Base-by-base conservation (phyloP, 2,888 invertebrate genomes). In the Octonoba sinensis region DNA sequence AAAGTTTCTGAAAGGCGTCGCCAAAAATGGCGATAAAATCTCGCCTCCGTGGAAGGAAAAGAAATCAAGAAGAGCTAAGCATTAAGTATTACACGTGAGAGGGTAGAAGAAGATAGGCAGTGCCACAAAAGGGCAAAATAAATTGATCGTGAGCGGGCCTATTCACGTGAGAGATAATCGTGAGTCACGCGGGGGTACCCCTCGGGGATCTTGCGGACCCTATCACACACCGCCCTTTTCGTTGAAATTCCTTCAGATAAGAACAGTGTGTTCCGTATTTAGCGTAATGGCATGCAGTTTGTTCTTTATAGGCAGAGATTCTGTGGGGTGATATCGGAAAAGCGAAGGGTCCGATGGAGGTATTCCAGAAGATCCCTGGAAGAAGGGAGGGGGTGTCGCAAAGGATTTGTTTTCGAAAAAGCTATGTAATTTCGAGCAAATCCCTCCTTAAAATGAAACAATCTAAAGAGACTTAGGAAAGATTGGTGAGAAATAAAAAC, bases 131-230 rank as follows among this genome's bases (percentile, higher is more conserved):
- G 79, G 79, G 73, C 73, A 73, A 81, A 81, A 67, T 81, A 81
- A 81, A 81, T 81, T 81, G 73, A 81, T 81, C 79, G 79, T 74
- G 79, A 81, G 79, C 57, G 79, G 74, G 74, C 79, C 69, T 73
- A 81, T 81, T 81, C 79, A 81, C 79, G 79, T 73, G 56, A 60
- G 56, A 81, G 79, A 81, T 81, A 81, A 69, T 73, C 79, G 79
- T 81, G 79, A 81, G 79, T 81, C 79, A 81, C 79, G 79, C 62
- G 62, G 69, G 72, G 73, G 66, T 62, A 54, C 62, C 79, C 36
- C 69, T 49, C 56, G 24, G 73, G 79, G 79, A 27, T 69, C 60
- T 64, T 44, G 44, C 51, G 79, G 79, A 74, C 73, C 67, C 79
- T 81, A 81, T 73, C 73, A 73, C 36, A 36, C 79, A 69, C 54